Evolutionary conservation across 2,113 vertebrate species (phyloP), one percentile per base, ranked within the genome.

Genomic region (Pomatostomus ruficeps): DNA sequence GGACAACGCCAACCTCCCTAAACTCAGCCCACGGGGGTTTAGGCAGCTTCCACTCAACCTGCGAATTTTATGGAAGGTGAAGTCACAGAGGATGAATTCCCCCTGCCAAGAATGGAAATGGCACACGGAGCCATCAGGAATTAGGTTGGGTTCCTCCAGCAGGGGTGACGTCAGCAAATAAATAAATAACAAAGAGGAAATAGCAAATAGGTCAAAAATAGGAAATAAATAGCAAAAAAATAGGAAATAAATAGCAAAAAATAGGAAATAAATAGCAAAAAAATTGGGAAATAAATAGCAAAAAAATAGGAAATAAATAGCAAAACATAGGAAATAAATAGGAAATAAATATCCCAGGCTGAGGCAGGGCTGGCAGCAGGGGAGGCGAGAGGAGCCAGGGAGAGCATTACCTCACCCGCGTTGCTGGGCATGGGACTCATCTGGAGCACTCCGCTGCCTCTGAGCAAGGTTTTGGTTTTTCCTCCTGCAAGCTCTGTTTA

Each of bases 111-210:
- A 57, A n/a, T 7, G 13, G 48, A 36, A 12, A 46, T 0, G 13
- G 3, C 52, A 17, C 76, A 7, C 0, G 3, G 12, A 77, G 8
- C 15, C 16, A 3, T 24, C 29, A 51, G 19, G 74, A 88, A 11
- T 42, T 11, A 13, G 18, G 14, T 7, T 88, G 86, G 62, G 65
- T 65, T 83, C 18, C 40, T 93, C 1, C 2, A 6, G 24, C 14
- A 0, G 0, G 2, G 48, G n/a, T 61, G 72, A 49, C 0, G 0
- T 19, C 2, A 29, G 31, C 20, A 67, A 49, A 68, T 29, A 49
- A 57, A 66, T 33, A 72, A 52, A 62, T 63, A 59, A 17, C 35
- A 3, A 59, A 59, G n/a, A 63, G 38, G 11, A 63, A 63, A 63
- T 31, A 81, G 45, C 49, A 63, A 90, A 95, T 19, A 61, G 38